A percentile compares a stretch with the other conserved stretches of the same genome.
phyloP scores from a whole-genome alignment of 2,888 invertebrate species.

The Athrips mouffetella region DNA sequence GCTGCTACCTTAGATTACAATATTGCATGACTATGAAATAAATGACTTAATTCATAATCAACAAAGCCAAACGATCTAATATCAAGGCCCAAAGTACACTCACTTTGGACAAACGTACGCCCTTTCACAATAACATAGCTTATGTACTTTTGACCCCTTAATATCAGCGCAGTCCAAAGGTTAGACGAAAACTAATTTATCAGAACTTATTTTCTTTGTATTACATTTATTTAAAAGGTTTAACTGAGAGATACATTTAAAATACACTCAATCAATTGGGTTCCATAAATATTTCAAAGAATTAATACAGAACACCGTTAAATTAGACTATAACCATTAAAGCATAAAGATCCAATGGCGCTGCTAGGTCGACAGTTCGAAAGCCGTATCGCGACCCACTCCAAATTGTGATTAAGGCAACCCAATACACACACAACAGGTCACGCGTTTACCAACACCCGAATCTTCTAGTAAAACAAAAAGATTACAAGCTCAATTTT shows the following conservation, averaged over 20 bases:
- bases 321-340: constrained; percentile 30
- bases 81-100: neutral
- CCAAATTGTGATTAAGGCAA: constrained; percentile 77
- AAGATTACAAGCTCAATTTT: constrained; percentile 35
- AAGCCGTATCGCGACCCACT: constrained; percentile 74
- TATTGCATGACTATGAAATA: too few relatives aligned
- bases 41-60: neutral
- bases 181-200: constrained; percentile 14
- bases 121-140: neutral
- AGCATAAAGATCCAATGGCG: constrained; percentile 45
- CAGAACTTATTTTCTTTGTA: neutral
- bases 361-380: constrained; percentile 63
- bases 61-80: neutral
- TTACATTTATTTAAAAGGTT: too few relatives aligned
- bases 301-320: constrained; percentile 19
- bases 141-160: constrained; percentile 2
- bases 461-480: constrained; percentile 39
- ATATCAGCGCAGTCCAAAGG: constrained; percentile 1
- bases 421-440: constrained; percentile 78
- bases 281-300: neutral
- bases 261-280: neutral
- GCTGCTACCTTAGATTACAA: too few relatives aligned
- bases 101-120: neutral
- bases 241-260: neutral
- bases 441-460: constrained; percentile 72